Percentiles rank a stretch among this genome's conserved stretches.
These are phyloP conservation scores for Papilio polyxenes DNA, from an alignment of 1,140 invertebrate genomes.

Conservation along the genomic window DNA sequence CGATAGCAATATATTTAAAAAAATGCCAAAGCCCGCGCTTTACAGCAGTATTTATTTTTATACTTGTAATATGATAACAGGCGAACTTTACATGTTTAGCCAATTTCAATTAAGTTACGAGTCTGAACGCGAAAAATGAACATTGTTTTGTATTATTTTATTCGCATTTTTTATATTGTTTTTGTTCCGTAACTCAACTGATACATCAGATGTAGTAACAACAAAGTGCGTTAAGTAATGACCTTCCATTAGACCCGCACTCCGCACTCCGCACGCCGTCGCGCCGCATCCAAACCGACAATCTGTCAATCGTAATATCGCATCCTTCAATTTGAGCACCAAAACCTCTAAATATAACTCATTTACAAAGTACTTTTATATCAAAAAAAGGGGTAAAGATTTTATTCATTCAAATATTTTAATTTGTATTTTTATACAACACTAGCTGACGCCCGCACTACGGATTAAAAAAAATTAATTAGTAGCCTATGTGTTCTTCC, in stretches of 20 bases:
- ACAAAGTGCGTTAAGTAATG: neutral
- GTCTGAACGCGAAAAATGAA: too few species aligned
- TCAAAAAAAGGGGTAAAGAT: neutral
- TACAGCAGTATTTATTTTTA: too few species aligned
- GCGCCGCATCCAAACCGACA: neutral
- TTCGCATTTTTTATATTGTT: neutral
- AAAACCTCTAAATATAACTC: slow-evolving; percentile 16
- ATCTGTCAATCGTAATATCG: slow-evolving; percentile 2
- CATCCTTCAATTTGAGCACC: slow-evolving; percentile 4
- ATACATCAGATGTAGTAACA: neutral
- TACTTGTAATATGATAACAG: too few species aligned
- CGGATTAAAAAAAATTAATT: too few species aligned
- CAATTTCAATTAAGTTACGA: too few species aligned
- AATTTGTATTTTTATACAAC: neutral
- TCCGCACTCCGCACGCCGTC: neutral
- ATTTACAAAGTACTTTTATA: neutral
- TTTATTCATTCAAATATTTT: neutral
- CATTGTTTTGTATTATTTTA: too few species aligned
- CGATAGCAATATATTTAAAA: too few species aligned
- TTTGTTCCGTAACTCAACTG: neutral
- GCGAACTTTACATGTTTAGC: too few species aligned
- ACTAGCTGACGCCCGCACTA: too few species aligned
- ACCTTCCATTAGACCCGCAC: neutral
- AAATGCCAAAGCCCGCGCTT: too few species aligned
- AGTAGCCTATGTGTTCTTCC: too few species aligned